Evolutionary conservation across 2,113 vertebrate genomes (phyloP).

Genomic region (Callipepla squamata): DNA sequence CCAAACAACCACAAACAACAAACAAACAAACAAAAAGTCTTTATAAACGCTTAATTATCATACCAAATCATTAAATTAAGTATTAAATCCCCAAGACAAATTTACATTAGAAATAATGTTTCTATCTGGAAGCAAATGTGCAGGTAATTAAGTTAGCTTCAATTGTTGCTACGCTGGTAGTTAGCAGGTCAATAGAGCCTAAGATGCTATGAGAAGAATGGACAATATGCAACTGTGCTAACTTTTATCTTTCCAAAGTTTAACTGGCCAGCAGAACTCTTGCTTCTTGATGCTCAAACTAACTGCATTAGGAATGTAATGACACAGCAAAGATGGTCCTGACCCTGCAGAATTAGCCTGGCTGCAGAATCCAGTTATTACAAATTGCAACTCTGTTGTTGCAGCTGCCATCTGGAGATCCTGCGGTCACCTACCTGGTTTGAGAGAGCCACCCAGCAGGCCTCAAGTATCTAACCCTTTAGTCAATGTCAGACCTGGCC

Average conservation of each 20-base stretch:
- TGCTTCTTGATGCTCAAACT: not conserved
- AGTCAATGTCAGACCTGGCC: not conserved
- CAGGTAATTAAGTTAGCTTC: not conserved
- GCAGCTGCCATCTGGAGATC: conserved; percentile 22
- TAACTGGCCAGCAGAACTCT: not conserved
- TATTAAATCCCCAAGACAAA: not conserved
- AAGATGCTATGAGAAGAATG: not conserved
- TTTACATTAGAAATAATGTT: not conserved
- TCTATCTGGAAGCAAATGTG: not conserved
- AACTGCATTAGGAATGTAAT: conserved; percentile 25
- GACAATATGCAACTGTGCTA: not conserved
- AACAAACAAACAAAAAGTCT: not conserved
- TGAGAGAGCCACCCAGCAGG: rapidly evolving
- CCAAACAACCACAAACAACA: not conserved
- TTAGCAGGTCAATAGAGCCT: not conserved
- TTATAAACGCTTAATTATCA: not conserved
- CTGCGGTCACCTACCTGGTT: not conserved
- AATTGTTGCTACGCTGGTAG: not conserved
- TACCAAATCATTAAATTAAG: not conserved
- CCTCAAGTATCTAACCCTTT: not conserved
- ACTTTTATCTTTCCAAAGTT: not conserved
- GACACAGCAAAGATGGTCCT: conserved; percentile 34
- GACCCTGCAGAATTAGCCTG: conserved; percentile 6
- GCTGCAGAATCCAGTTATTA: not conserved
- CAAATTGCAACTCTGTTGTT: not conserved